phyloP scores from a whole-genome alignment of 2,113 vertebrate species.

The Oncorhynchus tshawytscha region DNA sequence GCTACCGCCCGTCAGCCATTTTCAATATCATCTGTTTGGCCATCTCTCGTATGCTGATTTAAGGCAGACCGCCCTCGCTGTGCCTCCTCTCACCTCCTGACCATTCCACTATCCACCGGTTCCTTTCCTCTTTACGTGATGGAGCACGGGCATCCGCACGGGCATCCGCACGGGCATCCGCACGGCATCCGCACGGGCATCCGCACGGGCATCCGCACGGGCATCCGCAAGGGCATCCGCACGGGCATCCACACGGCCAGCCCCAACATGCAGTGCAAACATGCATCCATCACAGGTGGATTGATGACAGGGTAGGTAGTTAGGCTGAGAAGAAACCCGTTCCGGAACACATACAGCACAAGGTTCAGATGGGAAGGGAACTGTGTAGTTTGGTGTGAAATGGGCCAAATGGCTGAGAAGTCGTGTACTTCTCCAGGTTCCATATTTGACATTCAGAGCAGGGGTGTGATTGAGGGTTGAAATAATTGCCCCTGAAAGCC shows the following conservation, averaged over 20 bases:
- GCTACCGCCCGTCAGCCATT: constrained; percentile 12
- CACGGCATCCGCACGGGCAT: background rate
- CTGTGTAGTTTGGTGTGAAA: background rate
- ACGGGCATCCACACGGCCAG: background rate
- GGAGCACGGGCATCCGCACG: background rate
- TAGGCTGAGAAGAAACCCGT: background rate
- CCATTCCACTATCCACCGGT: background rate
- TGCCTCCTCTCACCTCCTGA: background rate
- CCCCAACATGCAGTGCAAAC: constrained; percentile 17
- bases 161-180: background rate
- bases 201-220: background rate
- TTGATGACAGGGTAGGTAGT: background rate
- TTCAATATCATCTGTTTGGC: background rate
- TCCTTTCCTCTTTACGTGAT: constrained; percentile 3
- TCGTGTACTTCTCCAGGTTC: background rate
- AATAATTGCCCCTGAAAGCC: constrained; percentile 67
- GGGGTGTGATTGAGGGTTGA: constrained; percentile 56
- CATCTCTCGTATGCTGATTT: constrained; percentile 22
- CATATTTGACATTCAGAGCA: constrained; percentile 46
- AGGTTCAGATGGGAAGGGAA: no score
- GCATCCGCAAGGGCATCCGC: background rate
- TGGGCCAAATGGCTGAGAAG: background rate
- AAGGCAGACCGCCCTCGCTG: background rate
- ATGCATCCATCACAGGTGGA: constrained; percentile 20
- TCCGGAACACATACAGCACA: background rate